phyloP scores from a whole-genome alignment of 2,797 vertebrate genomes.

The Acipenser ruthenus region DNA sequence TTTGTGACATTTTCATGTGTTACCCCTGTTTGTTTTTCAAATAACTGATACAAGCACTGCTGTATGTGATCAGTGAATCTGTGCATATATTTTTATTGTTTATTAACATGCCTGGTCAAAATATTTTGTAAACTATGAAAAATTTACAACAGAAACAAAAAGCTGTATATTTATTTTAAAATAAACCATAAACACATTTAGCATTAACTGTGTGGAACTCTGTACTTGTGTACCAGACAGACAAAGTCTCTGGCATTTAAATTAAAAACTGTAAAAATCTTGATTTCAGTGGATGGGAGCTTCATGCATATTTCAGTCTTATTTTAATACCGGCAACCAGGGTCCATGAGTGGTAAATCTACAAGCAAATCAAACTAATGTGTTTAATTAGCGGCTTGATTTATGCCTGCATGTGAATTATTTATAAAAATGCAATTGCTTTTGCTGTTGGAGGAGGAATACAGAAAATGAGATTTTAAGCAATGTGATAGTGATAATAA shows the following conservation, averaged over 20 bases:
- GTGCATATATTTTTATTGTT: no score
- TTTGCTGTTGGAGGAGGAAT: slow-evolving; percentile 27
- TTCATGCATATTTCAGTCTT: slow-evolving; percentile 33
- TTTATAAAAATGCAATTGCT: slow-evolving; percentile 32
- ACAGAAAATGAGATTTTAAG: slow-evolving; percentile 27
- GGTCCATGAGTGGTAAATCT: slow-evolving; percentile 34
- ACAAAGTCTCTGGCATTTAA: background rate
- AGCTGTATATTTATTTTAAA: no score
- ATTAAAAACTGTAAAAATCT: slow-evolving; percentile 22
- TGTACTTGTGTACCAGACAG: background rate
- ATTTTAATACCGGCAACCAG: slow-evolving; percentile 31
- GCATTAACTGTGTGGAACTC: background rate
- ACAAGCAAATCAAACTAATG: slow-evolving; percentile 27
- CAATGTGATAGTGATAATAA: slow-evolving; percentile 28
- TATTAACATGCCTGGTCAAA: no score
- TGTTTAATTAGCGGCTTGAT: slow-evolving; percentile 39
- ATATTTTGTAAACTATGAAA: no score
- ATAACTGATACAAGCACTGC: no score
- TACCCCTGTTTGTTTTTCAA: no score
- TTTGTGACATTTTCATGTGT: no score
- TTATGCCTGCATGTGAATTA: slow-evolving; percentile 37
- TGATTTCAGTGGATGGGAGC: slow-evolving; percentile 19
- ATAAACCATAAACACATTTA: no score
- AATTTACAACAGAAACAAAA: no score
- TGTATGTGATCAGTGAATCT: no score